A percentile compares a stretch with the other conserved stretches of the same genome.
Evolutionary conservation across 2,797 vertebrate genomes (phyloP).

Genomic region (Oreochromis grahami): DNA sequence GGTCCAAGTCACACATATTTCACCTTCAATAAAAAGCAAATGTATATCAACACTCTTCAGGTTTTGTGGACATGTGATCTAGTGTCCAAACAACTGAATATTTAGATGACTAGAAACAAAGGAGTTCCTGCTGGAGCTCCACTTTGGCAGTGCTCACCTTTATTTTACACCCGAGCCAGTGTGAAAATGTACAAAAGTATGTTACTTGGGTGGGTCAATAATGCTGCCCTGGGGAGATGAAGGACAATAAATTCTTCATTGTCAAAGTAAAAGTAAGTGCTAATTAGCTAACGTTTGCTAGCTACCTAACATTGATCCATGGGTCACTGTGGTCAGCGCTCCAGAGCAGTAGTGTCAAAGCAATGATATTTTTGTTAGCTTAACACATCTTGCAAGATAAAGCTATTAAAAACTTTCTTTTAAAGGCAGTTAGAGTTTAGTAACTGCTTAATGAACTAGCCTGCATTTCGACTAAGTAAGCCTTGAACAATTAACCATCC

Average conservation of each 20-base stretch:
- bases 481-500: not conserved
- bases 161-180: not conserved
- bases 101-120: not conserved
- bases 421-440: not conserved
- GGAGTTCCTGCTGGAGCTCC: not conserved
- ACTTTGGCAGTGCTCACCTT: not conserved
- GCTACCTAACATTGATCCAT: not conserved
- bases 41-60: not conserved
- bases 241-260: not conserved
- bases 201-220: not conserved
- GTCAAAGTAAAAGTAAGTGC: not conserved
- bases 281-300: not conserved
- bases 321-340: not conserved
- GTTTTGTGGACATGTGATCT: not conserved
- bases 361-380: not conserved
- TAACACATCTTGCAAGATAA: not conserved
- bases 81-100: rapidly evolving
- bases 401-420: not conserved
- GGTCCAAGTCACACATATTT: not conserved
- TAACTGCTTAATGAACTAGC: not conserved
- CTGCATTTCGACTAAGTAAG: not conserved
- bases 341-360: not conserved
- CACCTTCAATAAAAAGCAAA: not conserved
- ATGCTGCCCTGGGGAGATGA: not conserved
- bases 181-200: not conserved